phyloP scores from a whole-genome alignment of 2,888 invertebrate genomes.

The Molorchus minor region DNA sequence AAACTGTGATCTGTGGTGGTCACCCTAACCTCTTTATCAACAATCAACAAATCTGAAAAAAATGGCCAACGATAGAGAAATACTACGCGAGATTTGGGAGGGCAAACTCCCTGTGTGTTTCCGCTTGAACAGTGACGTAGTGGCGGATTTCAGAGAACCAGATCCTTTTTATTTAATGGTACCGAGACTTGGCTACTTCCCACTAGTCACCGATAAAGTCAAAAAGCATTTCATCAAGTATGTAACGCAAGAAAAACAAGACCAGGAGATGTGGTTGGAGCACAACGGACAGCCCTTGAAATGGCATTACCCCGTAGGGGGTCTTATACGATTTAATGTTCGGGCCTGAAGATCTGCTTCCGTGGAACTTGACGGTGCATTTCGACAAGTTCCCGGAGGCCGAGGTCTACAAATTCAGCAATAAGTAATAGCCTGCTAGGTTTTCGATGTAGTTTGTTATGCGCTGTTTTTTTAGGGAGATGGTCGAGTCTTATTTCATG shows the following conservation, averaged over 20 bases:
- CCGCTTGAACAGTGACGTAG: conserved; percentile 87
- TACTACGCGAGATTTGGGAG: conserved; percentile 94
- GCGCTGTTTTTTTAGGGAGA: conserved; percentile 72
- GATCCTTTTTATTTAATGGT: conserved; percentile 95
- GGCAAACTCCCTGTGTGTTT: conserved; percentile 95
- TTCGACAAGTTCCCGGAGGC: conserved; percentile 95
- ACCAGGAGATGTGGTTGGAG: conserved; percentile 94
- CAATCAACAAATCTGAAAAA: background rate
- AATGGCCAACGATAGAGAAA: conserved; percentile 96
- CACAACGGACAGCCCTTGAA: conserved; percentile 91
- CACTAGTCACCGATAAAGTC: conserved; percentile 94
- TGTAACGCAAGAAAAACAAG: conserved; percentile 81
- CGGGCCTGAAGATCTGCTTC: conserved; percentile 74
- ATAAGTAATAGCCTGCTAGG: conserved; percentile 69
- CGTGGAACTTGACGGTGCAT: conserved; percentile 94
- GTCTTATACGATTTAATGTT: conserved; percentile 88
- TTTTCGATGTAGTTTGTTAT: conserved; percentile 7
- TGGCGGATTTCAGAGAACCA: conserved; percentile 86
- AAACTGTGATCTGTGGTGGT: background rate
- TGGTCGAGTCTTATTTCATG: conserved; percentile 94
- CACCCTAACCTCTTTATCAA: conserved; percentile 9
- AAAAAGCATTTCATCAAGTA: conserved; percentile 87
- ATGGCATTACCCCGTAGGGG: conserved; percentile 89
- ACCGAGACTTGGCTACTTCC: conserved; percentile 92
- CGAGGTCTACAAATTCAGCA: conserved; percentile 84